Evolutionary conservation across 1,140 invertebrate species (phyloP), one percentile per base, ranked within the genome.

Genomic region (Saxidomus purpurata): DNA sequence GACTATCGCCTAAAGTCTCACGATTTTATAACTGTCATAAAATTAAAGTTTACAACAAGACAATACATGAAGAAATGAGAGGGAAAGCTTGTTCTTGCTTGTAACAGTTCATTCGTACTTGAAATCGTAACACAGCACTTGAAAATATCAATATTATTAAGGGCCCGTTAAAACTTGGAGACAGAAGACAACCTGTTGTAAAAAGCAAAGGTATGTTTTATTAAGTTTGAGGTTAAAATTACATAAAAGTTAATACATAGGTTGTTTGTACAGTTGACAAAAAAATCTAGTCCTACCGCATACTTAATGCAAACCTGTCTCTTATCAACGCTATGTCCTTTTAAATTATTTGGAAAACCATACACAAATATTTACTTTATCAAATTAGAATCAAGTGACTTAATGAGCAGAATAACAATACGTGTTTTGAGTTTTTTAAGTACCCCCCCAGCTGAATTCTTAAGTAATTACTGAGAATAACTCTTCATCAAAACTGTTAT

Each of bases 381-480:
- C 67, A 71, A 71, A 34, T 67, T 67, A 71, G 67, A 71, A 34
- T 40, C 67, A 71, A 71, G 67, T 71, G 67, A 36, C 34, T 40
- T 38, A 36, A 36, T 71, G 38, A 38, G 31, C 4, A 15, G 3
- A n/a, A 59, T 59, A 59, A 59, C 52, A 59, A 59, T 59, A 28
- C n/a, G 8, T 6, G 8, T 28, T 63, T 25, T 63, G 25, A 63
- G 3, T 63, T 63, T 55, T 19, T 55, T 43, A 43, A 43, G 43
- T 43, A 43, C 4, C 43, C n/a, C n/a, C n/a, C n/a, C n/a, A n/a
- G n/a, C n/a, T n/a, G n/a, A n/a, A n/a, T n/a, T n/a, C n/a, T n/a
- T n/a, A n/a, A n/a, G n/a, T n/a, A n/a, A n/a, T n/a, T n/a, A n/a
- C n/a, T n/a, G n/a, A n/a, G n/a, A n/a, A n/a, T n/a, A n/a, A n/a